A percentile compares a stretch with the other conserved stretches of the same genome.
Evolutionary conservation across 2,797 vertebrate species (phyloP).

Genomic region (Sarcoramphus papa): DNA sequence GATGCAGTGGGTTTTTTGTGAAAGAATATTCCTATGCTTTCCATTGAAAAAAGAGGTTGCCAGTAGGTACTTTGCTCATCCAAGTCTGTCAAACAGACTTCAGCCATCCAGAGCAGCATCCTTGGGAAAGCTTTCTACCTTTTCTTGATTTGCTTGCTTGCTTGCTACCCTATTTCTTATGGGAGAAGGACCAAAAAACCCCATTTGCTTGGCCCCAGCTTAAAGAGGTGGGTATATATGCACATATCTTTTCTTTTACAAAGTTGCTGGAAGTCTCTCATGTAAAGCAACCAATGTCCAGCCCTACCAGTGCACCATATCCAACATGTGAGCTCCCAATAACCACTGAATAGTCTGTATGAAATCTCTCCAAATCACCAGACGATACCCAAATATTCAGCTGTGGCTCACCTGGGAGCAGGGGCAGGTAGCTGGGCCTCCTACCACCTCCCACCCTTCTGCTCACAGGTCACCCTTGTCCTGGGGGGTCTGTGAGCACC

Average conservation of each 20-base stretch:
- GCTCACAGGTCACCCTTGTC: background rate
- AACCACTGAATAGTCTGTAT: background rate
- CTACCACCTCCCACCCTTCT: background rate
- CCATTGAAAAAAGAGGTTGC: background rate
- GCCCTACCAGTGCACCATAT: background rate
- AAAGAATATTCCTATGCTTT: background rate
- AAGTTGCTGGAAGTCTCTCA: background rate
- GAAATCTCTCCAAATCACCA: background rate
- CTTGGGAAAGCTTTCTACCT: background rate
- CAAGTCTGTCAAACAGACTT: background rate
- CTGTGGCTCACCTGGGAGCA: background rate
- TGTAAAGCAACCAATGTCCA: background rate
- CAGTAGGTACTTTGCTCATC: background rate
- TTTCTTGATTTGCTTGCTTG: background rate
- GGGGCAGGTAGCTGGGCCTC: background rate
- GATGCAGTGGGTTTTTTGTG: background rate
- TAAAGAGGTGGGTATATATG: background rate
- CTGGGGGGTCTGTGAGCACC: background rate
- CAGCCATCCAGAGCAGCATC: background rate
- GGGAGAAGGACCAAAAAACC: background rate
- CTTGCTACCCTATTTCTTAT: background rate
- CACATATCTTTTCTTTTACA: too few relatives aligned
- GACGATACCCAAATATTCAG: background rate
- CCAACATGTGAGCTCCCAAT: background rate
- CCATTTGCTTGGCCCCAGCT: background rate